phyloP scores from a whole-genome alignment of 2,797 vertebrate genomes.

The Onychomys leucogaster region DNA sequence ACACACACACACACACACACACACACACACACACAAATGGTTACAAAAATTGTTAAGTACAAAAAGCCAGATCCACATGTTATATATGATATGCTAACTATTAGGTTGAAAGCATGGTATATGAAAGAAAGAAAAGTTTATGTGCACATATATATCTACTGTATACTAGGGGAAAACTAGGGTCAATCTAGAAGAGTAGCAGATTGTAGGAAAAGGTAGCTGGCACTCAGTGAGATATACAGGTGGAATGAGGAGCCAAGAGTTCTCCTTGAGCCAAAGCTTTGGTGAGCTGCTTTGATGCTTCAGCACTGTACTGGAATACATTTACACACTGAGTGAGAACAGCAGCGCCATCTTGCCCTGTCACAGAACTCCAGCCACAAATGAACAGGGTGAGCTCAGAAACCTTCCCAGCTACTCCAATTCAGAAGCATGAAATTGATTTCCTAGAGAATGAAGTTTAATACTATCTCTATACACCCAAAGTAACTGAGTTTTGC shows the following conservation, averaged over 20 bases:
- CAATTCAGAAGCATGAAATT: not conserved
- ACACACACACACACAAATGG: too few relatives aligned
- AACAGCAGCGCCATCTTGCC: not conserved
- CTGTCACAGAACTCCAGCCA: not conserved
- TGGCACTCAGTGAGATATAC: not conserved
- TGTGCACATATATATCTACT: not conserved
- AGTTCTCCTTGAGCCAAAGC: not conserved
- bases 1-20: too few relatives aligned
- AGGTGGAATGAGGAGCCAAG: not conserved
- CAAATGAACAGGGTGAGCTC: not conserved
- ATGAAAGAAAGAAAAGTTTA: not conserved
- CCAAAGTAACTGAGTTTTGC: conserved; percentile 19
- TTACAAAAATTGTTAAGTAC: not conserved
- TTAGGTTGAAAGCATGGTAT: not conserved
- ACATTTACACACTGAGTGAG: not conserved
- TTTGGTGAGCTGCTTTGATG: not conserved
- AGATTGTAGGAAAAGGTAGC: not conserved
- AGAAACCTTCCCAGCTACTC: not conserved
- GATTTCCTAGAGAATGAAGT: not conserved
- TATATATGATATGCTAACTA: not conserved
- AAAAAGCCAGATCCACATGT: not conserved
- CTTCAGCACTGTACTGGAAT: not conserved
- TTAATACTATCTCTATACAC: not conserved
- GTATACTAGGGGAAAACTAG: not conserved
- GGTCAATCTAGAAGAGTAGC: not conserved